Conservation (phyloP, 2,888 invertebrate genomes). For the Microctonus aethiopoides region DNA sequence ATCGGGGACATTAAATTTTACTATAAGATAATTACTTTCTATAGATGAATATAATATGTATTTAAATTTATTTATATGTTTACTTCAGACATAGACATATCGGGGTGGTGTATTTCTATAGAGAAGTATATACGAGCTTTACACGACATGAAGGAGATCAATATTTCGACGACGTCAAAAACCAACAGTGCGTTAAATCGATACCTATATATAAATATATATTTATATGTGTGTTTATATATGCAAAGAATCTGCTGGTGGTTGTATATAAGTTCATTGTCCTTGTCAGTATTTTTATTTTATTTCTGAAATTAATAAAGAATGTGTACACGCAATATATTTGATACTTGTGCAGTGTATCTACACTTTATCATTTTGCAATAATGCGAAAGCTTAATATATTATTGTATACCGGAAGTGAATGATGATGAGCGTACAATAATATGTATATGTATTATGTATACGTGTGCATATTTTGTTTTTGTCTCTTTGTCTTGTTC, state of each 20-base stretch:
- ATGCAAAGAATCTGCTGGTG: too few relatives aligned
- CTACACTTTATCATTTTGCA: background rate
- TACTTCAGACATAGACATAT: too few relatives aligned
- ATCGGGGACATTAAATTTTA: background rate
- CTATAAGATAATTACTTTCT: background rate
- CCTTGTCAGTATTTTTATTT: background rate
- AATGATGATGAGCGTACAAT: background rate
- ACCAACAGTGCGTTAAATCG: slow-evolving; percentile 23
- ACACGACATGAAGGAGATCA: slow-evolving; percentile 34
- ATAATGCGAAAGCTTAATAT: slow-evolving; percentile 34
- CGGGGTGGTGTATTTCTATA: background rate
- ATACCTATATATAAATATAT: background rate
- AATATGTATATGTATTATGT: too few relatives aligned
- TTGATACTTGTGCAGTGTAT: too few relatives aligned
- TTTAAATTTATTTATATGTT: too few relatives aligned
- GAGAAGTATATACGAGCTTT: slow-evolving; percentile 35
- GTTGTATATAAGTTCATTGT: background rate
- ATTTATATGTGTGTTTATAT: too few relatives aligned
- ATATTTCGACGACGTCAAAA: slow-evolving; percentile 34
- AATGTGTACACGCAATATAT: too few relatives aligned
- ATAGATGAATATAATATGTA: too few relatives aligned
- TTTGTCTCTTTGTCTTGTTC: slow-evolving; percentile 27
- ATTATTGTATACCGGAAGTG: slow-evolving; percentile 32
- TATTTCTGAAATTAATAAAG: too few relatives aligned
- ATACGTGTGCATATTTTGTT: background rate